These are phyloP conservation scores for Bettongia penicillata DNA, from an alignment of 2,113 vertebrate species.

Conservation along the genomic window DNA sequence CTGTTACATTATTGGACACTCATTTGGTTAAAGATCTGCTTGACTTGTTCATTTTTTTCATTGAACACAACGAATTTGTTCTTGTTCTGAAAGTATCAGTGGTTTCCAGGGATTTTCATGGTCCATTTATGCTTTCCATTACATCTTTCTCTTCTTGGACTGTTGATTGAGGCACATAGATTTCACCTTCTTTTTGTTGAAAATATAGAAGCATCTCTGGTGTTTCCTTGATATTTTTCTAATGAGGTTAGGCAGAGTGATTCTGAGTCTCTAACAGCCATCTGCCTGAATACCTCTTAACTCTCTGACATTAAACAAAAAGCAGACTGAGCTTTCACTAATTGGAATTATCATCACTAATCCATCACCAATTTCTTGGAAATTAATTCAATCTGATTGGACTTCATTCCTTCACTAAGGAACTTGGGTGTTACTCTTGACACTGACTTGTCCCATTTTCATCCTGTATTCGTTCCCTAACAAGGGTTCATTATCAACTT, in stretches of 20 bases:
- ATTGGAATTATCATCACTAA: conserved; percentile 54
- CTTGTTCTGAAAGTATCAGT: neutral
- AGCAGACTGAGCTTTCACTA: conserved; percentile 35
- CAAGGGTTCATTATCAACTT: neutral
- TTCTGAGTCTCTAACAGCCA: neutral
- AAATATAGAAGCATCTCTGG: neutral
- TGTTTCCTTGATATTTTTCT: accelerated
- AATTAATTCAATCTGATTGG: conserved; percentile 41
- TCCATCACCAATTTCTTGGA: conserved; percentile 30
- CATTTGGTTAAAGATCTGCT: neutral
- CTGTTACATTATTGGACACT: neutral
- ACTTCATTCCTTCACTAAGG: neutral
- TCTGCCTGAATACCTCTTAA: neutral
- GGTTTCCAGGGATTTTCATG: neutral
- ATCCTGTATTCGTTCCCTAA: neutral
- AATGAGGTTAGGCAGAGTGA: accelerated
- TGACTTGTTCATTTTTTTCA: neutral
- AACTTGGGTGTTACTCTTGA: neutral
- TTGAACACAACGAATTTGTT: neutral
- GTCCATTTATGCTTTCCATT: neutral
- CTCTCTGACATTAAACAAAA: conserved; percentile 59
- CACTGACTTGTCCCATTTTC: neutral
- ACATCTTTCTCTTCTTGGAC: accelerated
- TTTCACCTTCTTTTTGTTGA: neutral
- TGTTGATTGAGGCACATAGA: neutral